Evolutionary conservation across 2,113 vertebrate species (phyloP), one percentile per base, ranked within the genome.

Genomic region (Corydoras sp.): DNA sequence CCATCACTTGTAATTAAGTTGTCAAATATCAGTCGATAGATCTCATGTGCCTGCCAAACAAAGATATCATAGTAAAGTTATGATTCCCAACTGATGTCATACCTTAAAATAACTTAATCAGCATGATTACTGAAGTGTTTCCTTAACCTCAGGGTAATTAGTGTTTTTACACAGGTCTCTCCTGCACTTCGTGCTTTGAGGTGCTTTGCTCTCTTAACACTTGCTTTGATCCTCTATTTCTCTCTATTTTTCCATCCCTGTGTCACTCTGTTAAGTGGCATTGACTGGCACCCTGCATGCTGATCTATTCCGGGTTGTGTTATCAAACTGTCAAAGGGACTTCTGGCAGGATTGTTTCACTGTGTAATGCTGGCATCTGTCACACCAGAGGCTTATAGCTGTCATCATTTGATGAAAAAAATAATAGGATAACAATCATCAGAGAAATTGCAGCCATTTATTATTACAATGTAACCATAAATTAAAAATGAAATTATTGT

Each of bases 131-230:
- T 56, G 54, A 56, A 72, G 62, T 59, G 62, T 55, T 50, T 72
- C 70, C 71, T 72, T 49, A 43, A 72, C 53, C 61, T 65, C 12
- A 4, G 43, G 71, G 62, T 65, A 49, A 63, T 75, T 56, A 75
- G 53, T 50, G 30, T 11, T 65, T 24, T 65, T 64, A 18, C 12
- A 50, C 55, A 62, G 31, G 15, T 48, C 49, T 60, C 48, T 32
- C 31, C 43, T 35, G 13, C 10, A 5, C 12, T 49, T 15, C 6
- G 4, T 31, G 29, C 62, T 72, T 65, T 58, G 53, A 58, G 32
- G 55, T 55, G 29, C 32, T 65, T 65, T 73, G 62, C 14, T 58
- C 14, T 4, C 18, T 50, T 59, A 24, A 50, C 53, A 18, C 50
- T 58, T 50, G 10, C 68, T 70, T 35, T 65, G 61, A 58, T 59